These are phyloP conservation scores for Charina bottae DNA, from an alignment of 2,113 vertebrate genomes.

Conservation along the genomic window DNA sequence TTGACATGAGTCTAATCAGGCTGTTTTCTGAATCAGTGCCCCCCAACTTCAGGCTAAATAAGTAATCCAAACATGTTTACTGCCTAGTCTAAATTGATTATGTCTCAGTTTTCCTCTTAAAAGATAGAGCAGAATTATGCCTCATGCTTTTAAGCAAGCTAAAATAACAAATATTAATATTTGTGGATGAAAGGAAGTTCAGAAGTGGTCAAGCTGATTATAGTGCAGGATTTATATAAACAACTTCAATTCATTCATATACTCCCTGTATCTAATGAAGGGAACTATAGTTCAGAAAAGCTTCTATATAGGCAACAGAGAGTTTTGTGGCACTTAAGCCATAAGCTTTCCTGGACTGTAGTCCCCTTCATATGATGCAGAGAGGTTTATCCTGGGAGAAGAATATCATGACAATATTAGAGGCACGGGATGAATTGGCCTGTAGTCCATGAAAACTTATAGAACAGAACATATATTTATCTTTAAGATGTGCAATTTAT, in stretches of 20 bases:
- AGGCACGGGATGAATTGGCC: neutral
- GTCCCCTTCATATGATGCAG: neutral
- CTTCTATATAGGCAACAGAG: neutral
- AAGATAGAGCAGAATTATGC: neutral
- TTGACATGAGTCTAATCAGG: neutral
- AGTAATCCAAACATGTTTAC: neutral
- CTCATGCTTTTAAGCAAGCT: neutral
- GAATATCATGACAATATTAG: neutral
- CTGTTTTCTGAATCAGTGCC: neutral
- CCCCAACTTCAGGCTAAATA: neutral
- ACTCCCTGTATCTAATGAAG: neutral
- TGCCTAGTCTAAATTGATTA: neutral
- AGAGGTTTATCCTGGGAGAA: neutral
- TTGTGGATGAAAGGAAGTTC: neutral
- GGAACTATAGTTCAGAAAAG: neutral
- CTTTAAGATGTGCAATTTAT: neutral
- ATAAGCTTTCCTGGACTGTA: neutral
- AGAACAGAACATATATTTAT: neutral
- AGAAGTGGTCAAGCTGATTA: neutral
- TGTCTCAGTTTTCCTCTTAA: neutral
- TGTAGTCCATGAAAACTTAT: neutral
- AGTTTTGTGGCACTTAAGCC: neutral
- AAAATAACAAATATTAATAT: constrained; percentile 1
- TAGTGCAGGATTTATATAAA: neutral
- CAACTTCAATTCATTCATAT: neutral